Base-by-base conservation (phyloP, 2,888 invertebrate species). In the Diarsia mendica region DNA sequence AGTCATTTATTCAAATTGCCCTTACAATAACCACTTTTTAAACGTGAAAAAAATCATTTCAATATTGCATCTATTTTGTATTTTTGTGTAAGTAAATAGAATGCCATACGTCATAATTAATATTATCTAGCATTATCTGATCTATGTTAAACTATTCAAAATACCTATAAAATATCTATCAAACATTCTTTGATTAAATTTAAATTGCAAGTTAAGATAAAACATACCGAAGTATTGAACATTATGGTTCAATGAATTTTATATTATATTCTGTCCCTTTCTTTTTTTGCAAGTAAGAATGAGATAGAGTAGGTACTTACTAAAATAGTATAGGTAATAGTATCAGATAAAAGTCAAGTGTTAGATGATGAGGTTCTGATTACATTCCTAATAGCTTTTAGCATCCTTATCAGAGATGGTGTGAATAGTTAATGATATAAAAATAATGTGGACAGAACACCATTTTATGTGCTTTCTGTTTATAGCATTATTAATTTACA, bases 291-390 rank as follows among this genome's bases (percentile, higher is more conserved):
- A 46, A 23, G 58, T 48, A 0, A 63, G 55, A 79, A 39, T 28
- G 51, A 53, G 23, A 67, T 48, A 70, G 13, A 48, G n/a, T n/a
- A n/a, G n/a, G n/a, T n/a, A n/a, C n/a, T n/a, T 49, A 61, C 1
- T 49, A 18, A 28, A 68, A 74, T 33, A 23, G n/a, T 33, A n/a
- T n/a, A n/a, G n/a, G 15, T 9, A 39, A 58, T 44, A 51, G 23
- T 46, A 68, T 80, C 70, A 20, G 80, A 67, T 71, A 75, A 53
- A 28, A 67, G 39, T 75, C 53, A 55, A 80, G 60, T 71, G 64
- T n/a, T 64, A 46, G n/a, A 64, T 51, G 28, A 65, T 55, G 49
- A 15, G 55, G 23, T 23, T 44, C 33, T 33, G 70, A 80, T 71
- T 23, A 70, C 55, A 73, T 53, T 65, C 11, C 18, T 65, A 67